Evolutionary conservation across 2,113 vertebrate species (phyloP).

Genomic region (Phodopus roborovskii): DNA sequence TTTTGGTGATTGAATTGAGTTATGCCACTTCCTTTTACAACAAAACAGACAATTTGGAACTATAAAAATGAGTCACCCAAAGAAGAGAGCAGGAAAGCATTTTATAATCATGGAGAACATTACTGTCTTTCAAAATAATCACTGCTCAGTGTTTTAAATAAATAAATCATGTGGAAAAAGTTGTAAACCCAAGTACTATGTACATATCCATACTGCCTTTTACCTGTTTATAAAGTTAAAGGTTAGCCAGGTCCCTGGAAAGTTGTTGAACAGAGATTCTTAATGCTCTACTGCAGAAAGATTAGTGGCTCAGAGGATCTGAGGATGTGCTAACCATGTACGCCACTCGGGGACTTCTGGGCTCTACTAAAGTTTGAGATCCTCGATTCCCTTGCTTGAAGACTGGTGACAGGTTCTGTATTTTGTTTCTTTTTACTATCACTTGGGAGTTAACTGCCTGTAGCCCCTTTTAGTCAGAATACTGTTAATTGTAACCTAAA

Average conservation of each 20-base stretch:
- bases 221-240: not conserved
- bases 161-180: not conserved
- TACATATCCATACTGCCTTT: not conserved
- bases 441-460: not conserved
- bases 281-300: not conserved
- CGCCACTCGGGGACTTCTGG: not conserved
- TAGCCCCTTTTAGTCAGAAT: not conserved
- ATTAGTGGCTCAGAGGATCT: not conserved
- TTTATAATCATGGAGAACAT: not conserved
- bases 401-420: not conserved
- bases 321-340: not conserved
- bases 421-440: not conserved
- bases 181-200: not conserved
- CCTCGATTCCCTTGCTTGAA: not conserved
- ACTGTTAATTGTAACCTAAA: conserved; percentile 3
- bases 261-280: not conserved
- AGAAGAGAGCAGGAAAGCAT: not conserved
- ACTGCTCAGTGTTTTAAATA: not conserved
- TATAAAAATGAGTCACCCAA: not conserved
- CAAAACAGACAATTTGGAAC: not conserved
- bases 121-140: not conserved
- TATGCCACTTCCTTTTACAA: not conserved
- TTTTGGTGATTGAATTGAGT: not conserved
- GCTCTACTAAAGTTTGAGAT: not conserved
- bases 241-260: not conserved